phyloP scores from a whole-genome alignment of 1,140 invertebrate species.

The Pectinophora gossypiella region DNA sequence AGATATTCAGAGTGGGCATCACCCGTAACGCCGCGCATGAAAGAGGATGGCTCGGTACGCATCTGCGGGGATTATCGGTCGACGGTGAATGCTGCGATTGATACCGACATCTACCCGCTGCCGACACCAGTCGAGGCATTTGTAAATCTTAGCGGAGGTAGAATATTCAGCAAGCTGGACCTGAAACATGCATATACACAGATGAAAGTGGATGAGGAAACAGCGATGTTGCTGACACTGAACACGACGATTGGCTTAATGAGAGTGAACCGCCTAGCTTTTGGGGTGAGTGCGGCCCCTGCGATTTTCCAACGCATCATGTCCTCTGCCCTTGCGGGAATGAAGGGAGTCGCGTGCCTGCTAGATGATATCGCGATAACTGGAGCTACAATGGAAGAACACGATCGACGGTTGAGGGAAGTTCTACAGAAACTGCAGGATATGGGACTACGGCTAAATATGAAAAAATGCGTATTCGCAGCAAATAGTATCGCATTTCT shows the following conservation, averaged over 20 bases:
- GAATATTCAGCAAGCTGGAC: too few species aligned
- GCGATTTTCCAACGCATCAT: too few species aligned
- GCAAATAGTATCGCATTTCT: background rate
- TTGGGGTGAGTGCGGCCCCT: too few species aligned
- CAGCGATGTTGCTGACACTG: too few species aligned
- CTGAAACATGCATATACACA: too few species aligned
- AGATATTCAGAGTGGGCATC: constrained; percentile 26
- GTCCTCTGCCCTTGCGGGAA: too few species aligned
- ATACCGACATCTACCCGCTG: constrained; percentile 16
- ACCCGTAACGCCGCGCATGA: constrained; percentile 19
- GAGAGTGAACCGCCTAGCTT: too few species aligned
- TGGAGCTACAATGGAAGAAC: background rate
- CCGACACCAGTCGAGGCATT: constrained; percentile 16
- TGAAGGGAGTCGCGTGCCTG: too few species aligned
- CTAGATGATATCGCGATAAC: background rate
- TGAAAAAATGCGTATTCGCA: background rate
- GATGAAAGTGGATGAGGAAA: too few species aligned
- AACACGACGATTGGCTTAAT: too few species aligned
- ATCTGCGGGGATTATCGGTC: constrained; percentile 22
- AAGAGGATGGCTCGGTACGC: constrained; percentile 18
- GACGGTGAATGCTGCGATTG: constrained; percentile 20
- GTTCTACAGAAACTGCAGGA: background rate
- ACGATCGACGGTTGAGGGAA: background rate
- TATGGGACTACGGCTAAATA: background rate
- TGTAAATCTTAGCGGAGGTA: constrained; percentile 19